Evolutionary conservation across 1,140 invertebrate species (phyloP), one percentile per base, ranked within the genome.

Genomic region (Riptortus pedestris): DNA sequence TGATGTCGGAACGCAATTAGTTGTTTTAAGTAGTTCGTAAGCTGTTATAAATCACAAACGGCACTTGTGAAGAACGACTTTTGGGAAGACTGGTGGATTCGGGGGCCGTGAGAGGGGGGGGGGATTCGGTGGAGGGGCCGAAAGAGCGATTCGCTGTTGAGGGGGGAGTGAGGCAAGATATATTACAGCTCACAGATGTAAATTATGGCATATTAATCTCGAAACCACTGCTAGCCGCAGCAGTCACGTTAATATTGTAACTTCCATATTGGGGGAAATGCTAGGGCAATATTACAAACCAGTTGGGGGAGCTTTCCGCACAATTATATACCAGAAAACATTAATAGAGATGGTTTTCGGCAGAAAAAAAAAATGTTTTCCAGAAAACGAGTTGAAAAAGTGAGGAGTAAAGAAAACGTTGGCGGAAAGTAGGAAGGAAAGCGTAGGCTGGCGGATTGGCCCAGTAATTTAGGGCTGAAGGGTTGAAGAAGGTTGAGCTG

Each of bases 11-110:
- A n/a, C n/a, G n/a, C n/a, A n/a, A n/a, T n/a, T n/a, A n/a, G n/a
- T n/a, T n/a, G n/a, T n/a, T n/a, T n/a, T n/a, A n/a, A n/a, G n/a
- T n/a, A n/a, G n/a, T n/a, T n/a, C n/a, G n/a, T n/a, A n/a, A n/a
- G n/a, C n/a, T n/a, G 16, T 20, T n/a, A 47, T 47, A 47, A 47
- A 47, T 47, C 45, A 47, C 28, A 24, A 60, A 60, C 29, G 33
- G 38, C 65, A 66, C 45, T 66, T 66, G 65, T 66, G 65, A 66
- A 66, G 62, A 66, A 66, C 60, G 60, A 58, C 65, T 16, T n/a
- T n/a, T n/a, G n/a, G n/a, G n/a, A n/a, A n/a, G n/a, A n/a, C n/a
- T n/a, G n/a, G n/a, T n/a, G n/a, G n/a, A n/a, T n/a, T n/a, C n/a
- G n/a, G n/a, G n/a, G n/a, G n/a, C n/a, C n/a, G n/a, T n/a, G n/a